These are phyloP conservation scores for Cyclophora albipunctata DNA, from an alignment of 2,888 invertebrate genomes.

Conservation along the genomic window DNA sequence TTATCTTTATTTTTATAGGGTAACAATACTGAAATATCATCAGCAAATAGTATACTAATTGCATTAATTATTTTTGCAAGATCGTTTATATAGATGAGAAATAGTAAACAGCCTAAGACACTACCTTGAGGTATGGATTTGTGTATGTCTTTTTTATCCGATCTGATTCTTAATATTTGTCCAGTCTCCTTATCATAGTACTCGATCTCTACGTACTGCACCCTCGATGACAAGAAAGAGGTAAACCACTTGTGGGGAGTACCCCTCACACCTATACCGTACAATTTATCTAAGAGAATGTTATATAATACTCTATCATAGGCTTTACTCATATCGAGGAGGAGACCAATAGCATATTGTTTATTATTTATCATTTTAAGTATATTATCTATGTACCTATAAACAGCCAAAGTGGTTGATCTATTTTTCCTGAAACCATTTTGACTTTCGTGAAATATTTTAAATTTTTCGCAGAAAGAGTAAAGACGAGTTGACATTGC, in stretches of 20 bases:
- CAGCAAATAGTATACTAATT: neutral
- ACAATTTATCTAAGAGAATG: neutral
- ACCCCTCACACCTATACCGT: neutral
- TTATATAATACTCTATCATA: neutral
- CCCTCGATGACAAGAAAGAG: neutral
- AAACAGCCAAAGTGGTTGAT: neutral
- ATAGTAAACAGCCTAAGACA: slow-evolving; percentile 9
- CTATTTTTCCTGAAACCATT: neutral
- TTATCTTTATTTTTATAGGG: neutral
- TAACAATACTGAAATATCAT: neutral
- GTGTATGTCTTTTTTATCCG: neutral
- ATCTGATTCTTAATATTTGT: neutral
- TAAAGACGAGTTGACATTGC: slow-evolving; percentile 2
- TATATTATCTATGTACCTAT: neutral
- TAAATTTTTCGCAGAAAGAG: slow-evolving; percentile 2
- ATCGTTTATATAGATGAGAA: neutral
- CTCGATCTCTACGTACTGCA: neutral
- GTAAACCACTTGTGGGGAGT: neutral
- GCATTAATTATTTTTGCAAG: neutral
- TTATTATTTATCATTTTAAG: neutral
- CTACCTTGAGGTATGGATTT: neutral
- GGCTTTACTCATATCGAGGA: neutral
- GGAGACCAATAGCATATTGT: neutral
- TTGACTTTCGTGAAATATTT: slow-evolving; percentile 3
- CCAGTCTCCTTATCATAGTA: neutral